Base-by-base conservation (phyloP, 2,888 invertebrate species). In the Drepanosiphum platanoidis region DNA sequence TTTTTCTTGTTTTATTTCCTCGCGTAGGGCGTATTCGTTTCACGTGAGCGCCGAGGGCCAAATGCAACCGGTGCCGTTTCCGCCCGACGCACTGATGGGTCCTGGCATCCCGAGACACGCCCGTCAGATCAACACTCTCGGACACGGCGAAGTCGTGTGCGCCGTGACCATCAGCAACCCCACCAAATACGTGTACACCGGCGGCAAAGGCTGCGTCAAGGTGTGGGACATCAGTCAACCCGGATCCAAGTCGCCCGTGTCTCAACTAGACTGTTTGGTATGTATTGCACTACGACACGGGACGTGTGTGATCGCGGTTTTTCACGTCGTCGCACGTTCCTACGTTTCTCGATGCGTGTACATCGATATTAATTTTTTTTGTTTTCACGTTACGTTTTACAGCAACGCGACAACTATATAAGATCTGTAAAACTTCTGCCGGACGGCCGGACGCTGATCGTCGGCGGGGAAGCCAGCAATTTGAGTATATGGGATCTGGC, bases 151-250 rank as follows among this genome's bases (percentile, higher is more conserved):
- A 90, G 98, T 98, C 86, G 98, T 98, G 39, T 98, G 98, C 91
- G 98, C 98, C 61, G 98, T 98, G 78, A 97, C 98, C 86, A 97
- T 98, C 89, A 96, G 96, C 87, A 96, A 96, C 90, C 96, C 96
- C 86, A 96, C 96, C 80, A 95, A 95, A 90, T 95, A 96, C 90
- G 96, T 97, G 79, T 98, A 97, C 91, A 98, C 98, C 4, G 98
- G 97, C 74, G 97, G 97, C 88, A 97, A 97, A 91, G 97, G 98
- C 87, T 96, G 97, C 91, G 98, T 98, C 88, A 98, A 98, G 91
- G 97, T 98, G 86, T 97, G 97, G 97, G 97, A 97, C 91, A 97
- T 97, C 90, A 95, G 95, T 90, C 96, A 96, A 89, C 95, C 96
- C 42, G 94, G 94, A 87, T 93, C 92, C 88, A 96, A 96, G 90